A percentile compares a stretch with the other conserved stretches of the same genome.
Evolutionary conservation across 2,797 vertebrate genomes (phyloP).

Genomic region (Oreochromis grahami): DNA sequence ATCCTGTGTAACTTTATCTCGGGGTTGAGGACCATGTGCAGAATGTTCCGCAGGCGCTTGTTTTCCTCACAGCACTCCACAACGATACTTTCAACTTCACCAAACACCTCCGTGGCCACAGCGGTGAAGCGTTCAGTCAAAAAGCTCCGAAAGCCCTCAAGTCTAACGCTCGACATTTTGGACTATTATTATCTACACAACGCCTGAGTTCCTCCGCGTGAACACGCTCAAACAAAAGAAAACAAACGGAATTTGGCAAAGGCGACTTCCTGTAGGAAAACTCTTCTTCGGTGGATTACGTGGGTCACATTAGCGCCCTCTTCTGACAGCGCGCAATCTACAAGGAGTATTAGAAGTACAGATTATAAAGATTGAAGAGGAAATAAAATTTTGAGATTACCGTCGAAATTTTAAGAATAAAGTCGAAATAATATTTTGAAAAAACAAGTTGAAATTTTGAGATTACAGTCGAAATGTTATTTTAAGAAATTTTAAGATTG

Average conservation of each 20-base stretch:
- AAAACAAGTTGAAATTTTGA: background rate
- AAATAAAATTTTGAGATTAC: background rate
- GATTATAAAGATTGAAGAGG: background rate
- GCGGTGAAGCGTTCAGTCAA: conserved; percentile 38
- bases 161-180: conserved; percentile 16
- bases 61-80: conserved; percentile 40
- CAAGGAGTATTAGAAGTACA: background rate
- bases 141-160: conserved; percentile 2
- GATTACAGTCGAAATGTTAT: background rate
- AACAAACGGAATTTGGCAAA: background rate
- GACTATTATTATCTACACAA: background rate
- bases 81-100: conserved; percentile 31
- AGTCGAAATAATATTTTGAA: background rate
- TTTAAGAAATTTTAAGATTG: background rate
- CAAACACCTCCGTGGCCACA: conserved; percentile 35
- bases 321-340: background rate
- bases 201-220: background rate
- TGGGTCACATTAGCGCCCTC: background rate
- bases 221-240: background rate
- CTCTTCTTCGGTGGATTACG: background rate
- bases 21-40: conserved; percentile 33
- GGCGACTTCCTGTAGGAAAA: background rate
- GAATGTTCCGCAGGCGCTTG: conserved; percentile 12
- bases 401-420: background rate
- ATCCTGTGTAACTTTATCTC: conserved; percentile 26